Evolutionary conservation across 2,113 vertebrate species (phyloP).

Genomic region (Chloropsis cyanopogon): DNA sequence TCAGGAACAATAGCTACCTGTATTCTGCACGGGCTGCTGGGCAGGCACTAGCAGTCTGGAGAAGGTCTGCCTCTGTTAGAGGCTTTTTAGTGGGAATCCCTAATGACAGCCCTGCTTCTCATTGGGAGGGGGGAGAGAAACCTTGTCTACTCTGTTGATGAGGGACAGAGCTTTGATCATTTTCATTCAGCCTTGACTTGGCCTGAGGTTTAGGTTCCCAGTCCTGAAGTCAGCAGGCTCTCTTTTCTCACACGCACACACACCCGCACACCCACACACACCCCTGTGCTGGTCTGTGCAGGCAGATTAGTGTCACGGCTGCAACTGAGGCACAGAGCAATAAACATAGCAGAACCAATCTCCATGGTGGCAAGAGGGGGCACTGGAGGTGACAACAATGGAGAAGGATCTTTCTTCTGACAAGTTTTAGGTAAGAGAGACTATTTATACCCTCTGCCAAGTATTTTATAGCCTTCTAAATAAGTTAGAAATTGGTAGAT

Average conservation of each 20-base stretch:
- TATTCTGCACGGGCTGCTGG: slow-evolving; percentile 78
- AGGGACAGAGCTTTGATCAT: slow-evolving; percentile 79
- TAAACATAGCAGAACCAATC: slow-evolving; percentile 70
- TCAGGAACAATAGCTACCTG: slow-evolving; percentile 86
- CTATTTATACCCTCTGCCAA: slow-evolving; percentile 30
- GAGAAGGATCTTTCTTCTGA: slow-evolving; percentile 65
- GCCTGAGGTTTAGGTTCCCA: slow-evolving; percentile 72
- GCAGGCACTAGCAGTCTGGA: slow-evolving; percentile 73
- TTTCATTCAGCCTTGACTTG: slow-evolving; percentile 76
- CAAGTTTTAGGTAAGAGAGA: slow-evolving; percentile 79
- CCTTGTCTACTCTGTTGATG: slow-evolving; percentile 64
- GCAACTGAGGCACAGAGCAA: slow-evolving; percentile 68
- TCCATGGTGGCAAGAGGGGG: slow-evolving; percentile 70
- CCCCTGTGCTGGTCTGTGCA: slow-evolving; percentile 54
- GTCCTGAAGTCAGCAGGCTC: slow-evolving; percentile 67
- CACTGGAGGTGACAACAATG: slow-evolving; percentile 70
- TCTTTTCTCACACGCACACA: background rate
- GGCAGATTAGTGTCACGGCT: slow-evolving; percentile 74
- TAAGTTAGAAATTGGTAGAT: slow-evolving; percentile 36
- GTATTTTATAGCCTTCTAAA: slow-evolving; percentile 52
- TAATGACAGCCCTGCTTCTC: slow-evolving; percentile 73
- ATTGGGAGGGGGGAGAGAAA: slow-evolving; percentile 11
- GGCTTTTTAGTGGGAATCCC: slow-evolving; percentile 73
- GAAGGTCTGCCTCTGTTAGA: slow-evolving; percentile 73
- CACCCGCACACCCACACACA: background rate